Evolutionary conservation across 2,888 invertebrate species (phyloP).

Genomic region (Ophioninae sp.): DNA sequence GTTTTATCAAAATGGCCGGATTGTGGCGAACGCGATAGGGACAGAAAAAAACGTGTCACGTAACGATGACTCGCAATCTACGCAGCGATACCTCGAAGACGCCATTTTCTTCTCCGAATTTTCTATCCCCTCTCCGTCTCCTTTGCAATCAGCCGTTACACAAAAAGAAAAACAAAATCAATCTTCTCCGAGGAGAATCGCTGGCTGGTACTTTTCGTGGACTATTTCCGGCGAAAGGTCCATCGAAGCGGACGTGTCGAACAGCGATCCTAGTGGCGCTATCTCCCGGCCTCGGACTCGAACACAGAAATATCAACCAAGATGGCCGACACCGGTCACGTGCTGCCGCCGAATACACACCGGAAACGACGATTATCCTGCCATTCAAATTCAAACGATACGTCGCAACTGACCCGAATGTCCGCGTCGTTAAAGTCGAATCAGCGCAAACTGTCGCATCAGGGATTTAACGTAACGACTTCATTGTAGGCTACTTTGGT

Average conservation of each 20-base stretch:
- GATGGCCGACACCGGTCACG: conserved; percentile 44
- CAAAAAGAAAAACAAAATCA: background rate
- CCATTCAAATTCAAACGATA: conserved; percentile 62
- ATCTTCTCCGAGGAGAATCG: background rate
- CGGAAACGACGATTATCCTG: conserved; percentile 58
- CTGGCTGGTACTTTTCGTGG: background rate
- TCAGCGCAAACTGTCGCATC: conserved; percentile 31
- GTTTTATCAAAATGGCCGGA: background rate
- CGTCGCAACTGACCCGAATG: conserved; percentile 47
- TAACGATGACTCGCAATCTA: background rate
- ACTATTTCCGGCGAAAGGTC: background rate
- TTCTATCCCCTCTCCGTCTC: background rate
- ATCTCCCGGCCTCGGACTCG: conserved; percentile 42
- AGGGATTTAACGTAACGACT: conserved; percentile 58
- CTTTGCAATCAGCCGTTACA: background rate
- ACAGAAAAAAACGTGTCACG: background rate
- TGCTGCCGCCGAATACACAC: conserved; percentile 44
- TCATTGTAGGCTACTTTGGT: conserved; percentile 47
- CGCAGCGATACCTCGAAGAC: background rate
- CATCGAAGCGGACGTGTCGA: background rate
- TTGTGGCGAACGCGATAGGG: background rate
- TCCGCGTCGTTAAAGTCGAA: conserved; percentile 49
- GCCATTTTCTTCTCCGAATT: conserved; percentile 4
- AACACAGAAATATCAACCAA: conserved; percentile 8
- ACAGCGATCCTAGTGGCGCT: conserved; percentile 44